A percentile compares a stretch with the other conserved stretches of the same genome.
Evolutionary conservation across 2,113 vertebrate genomes (phyloP).

Genomic region (Cyprinodon brontotheroides): DNA sequence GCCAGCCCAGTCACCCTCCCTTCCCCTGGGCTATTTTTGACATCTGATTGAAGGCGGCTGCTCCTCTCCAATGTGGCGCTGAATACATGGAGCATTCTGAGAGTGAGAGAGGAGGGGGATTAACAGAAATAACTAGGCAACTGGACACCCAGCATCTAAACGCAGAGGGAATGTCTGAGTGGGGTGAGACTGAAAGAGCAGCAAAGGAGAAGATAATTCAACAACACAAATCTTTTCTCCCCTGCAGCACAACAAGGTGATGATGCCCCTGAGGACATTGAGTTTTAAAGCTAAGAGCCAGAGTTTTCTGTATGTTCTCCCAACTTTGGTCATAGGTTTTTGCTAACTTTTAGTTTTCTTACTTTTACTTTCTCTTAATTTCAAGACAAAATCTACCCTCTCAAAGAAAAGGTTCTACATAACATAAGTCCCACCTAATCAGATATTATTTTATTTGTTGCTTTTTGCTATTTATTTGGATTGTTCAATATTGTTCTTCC

Average conservation of each 20-base stretch:
- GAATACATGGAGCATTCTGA: constrained; percentile 45
- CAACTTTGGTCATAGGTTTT: not conserved
- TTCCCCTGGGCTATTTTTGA: constrained; percentile 87
- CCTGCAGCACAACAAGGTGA: constrained; percentile 9
- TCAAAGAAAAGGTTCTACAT: too few relatives aligned
- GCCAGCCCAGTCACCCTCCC: constrained; percentile 35
- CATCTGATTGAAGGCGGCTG: constrained; percentile 83
- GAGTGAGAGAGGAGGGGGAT: constrained; percentile 42
- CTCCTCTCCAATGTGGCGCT: constrained; percentile 53
- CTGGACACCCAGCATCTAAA: constrained; percentile 61
- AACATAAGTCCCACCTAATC: not conserved
- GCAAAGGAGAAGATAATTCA: constrained; percentile 40
- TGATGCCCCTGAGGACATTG: too few relatives aligned
- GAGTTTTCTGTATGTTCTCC: not conserved
- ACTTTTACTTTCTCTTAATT: not conserved
- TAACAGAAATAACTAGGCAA: constrained; percentile 78
- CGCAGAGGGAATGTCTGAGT: constrained; percentile 60
- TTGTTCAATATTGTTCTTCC: too few relatives aligned
- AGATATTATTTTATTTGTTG: not conserved
- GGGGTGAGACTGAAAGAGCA: constrained; percentile 60
- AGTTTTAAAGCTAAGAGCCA: not conserved
- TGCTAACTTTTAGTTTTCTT: not conserved
- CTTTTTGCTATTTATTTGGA: not conserved
- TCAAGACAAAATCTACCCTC: not conserved
- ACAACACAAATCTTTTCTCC: constrained; percentile 19